These are phyloP conservation scores for Drosophila grimshawi DNA, from an alignment of 1,140 invertebrate genomes.

Conservation along the genomic window DNA sequence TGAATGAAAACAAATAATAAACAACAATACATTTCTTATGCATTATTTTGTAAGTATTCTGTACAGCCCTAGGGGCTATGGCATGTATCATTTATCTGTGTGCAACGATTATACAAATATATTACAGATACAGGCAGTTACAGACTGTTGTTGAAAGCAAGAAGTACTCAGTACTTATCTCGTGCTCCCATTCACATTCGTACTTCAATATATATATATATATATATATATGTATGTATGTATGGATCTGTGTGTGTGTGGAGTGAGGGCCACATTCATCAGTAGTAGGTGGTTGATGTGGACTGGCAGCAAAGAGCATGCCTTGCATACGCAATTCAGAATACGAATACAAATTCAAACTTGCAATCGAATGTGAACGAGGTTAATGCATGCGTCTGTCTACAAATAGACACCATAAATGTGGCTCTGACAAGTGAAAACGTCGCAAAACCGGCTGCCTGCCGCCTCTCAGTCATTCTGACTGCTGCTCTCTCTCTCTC, in stretches of 20 bases:
- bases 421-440: conserved; percentile 62
- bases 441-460: conserved; percentile 34
- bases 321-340: conserved; percentile 64
- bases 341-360: conserved; percentile 32
- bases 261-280: conserved; percentile 32
- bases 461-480: conserved; percentile 37
- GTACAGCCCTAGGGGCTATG: no score
- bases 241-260: background rate
- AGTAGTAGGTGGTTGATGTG: conserved; percentile 38
- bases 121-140: no score
- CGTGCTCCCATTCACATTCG: conserved; percentile 7
- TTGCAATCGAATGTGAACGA: conserved; percentile 70
- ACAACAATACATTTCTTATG: no score
- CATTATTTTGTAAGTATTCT: no score
- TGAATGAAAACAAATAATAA: no score
- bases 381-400: conserved; percentile 48
- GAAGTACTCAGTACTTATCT: conserved; percentile 19
- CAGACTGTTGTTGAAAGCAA: no score
- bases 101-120: no score
- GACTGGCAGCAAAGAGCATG: conserved; percentile 24
- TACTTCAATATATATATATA: background rate
- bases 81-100: no score
- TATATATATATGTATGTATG: conserved; percentile 4
- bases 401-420: conserved; percentile 19
- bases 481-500: background rate